A percentile compares a stretch with the other conserved stretches of the same genome.
These are phyloP conservation scores for Magallana angulata DNA, from an alignment of 1,140 invertebrate genomes.

Conservation along the genomic window DNA sequence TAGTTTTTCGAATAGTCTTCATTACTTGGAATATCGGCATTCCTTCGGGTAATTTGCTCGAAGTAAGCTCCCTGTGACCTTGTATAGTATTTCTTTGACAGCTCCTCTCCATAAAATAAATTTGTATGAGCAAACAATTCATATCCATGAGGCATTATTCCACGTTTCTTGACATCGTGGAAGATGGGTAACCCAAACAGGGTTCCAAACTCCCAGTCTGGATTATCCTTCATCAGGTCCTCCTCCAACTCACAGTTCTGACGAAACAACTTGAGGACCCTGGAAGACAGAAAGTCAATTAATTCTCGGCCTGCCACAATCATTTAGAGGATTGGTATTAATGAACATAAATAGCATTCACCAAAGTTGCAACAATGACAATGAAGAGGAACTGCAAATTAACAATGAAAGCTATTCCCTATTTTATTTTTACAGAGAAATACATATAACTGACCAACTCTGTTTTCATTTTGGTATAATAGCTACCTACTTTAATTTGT, in stretches of 20 bases:
- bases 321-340: too few relatives aligned
- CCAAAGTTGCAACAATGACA: too few relatives aligned
- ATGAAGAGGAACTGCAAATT: too few relatives aligned
- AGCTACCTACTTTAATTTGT: too few relatives aligned
- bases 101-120: not conserved
- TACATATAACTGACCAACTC: too few relatives aligned
- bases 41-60: not conserved
- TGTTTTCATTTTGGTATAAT: too few relatives aligned
- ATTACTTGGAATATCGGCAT: not conserved
- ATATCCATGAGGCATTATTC: not conserved
- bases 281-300: not conserved
- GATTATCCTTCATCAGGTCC: constrained; percentile 2
- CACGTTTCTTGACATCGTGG: not conserved
- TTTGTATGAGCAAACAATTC: not conserved
- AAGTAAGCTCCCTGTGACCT: not conserved
- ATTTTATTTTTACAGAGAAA: too few relatives aligned
- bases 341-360: too few relatives aligned
- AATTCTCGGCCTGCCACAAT: too few relatives aligned
- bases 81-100: not conserved
- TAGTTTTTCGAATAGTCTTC: not conserved
- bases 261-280: not conserved
- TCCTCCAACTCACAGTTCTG: constrained; percentile 1
- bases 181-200: not conserved
- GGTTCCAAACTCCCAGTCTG: not conserved
- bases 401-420: too few relatives aligned